Conservation (phyloP, 35 echinoderm and acorn worm genomes). For the Hemicentrotus pulcherrimus region DNA sequence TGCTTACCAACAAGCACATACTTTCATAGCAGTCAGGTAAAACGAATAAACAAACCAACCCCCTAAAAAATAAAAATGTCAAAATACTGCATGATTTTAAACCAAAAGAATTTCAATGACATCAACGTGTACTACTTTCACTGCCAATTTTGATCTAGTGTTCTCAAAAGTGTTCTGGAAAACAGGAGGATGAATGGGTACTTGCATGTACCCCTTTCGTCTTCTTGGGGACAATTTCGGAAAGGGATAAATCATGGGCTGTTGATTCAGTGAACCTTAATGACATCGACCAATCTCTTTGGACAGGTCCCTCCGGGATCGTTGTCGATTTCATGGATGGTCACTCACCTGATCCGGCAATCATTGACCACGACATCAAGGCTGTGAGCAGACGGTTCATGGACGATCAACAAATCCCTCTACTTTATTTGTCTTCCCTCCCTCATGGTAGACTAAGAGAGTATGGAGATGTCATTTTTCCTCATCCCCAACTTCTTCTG, state of each 20-base stretch:
- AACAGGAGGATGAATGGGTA: neutral
- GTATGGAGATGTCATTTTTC: neutral
- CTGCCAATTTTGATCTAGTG: no score
- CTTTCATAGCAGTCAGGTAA: no score
- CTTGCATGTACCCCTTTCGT: neutral
- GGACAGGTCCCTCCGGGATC: slow-evolving; percentile 13
- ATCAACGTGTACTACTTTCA: no score
- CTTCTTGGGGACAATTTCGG: neutral
- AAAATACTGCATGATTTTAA: no score
- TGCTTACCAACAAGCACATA: no score
- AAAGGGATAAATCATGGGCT: neutral
- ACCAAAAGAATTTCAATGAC: no score
- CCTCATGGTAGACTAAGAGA: neutral
- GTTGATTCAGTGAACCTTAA: slow-evolving; percentile 5
- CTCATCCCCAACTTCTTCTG: neutral
- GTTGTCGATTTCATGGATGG: slow-evolving; percentile 16
- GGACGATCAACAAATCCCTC: neutral
- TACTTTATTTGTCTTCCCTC: neutral
- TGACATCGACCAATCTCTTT: slow-evolving; percentile 1
- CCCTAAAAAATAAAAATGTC: no score
- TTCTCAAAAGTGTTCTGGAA: no score
- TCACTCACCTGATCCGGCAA: neutral
- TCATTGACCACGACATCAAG: slow-evolving; percentile 16
- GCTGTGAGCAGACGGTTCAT: neutral
- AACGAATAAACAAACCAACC: no score